Evolutionary conservation across 2,113 vertebrate species (phyloP).

Genomic region (Microcebus jonahi): DNA sequence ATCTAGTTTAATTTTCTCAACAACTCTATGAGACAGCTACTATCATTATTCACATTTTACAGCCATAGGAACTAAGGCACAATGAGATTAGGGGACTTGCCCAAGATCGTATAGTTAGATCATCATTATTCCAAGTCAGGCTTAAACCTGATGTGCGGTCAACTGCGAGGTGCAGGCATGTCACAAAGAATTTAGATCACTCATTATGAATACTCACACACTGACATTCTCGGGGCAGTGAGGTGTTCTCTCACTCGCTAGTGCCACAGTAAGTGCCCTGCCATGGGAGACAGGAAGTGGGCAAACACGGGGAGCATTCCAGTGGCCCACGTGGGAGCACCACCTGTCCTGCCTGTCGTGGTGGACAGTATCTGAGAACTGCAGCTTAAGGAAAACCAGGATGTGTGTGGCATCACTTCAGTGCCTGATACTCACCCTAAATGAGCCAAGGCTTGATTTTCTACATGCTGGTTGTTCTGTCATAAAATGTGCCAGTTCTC

Average conservation of each 20-base stretch:
- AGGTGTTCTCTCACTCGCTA: background rate
- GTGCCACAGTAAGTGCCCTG: background rate
- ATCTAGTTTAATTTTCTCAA: background rate
- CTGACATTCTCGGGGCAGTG: background rate
- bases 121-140: background rate
- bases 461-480: background rate
- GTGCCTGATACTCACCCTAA: background rate
- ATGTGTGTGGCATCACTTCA: background rate
- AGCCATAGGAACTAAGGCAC: background rate
- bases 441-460: background rate
- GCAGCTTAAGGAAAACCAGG: background rate
- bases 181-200: background rate
- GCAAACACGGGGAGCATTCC: too few species aligned
- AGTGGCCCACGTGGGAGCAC: background rate
- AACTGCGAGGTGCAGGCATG: background rate
- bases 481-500: background rate
- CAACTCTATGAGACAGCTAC: background rate
- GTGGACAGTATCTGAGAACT: background rate
- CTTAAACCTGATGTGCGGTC: background rate
- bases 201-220: background rate
- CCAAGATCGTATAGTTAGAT: background rate
- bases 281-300: background rate
- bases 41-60: background rate
- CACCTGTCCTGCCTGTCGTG: background rate
- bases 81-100: rapidly evolving